Conservation (phyloP, 1,140 invertebrate species). For the Drosophila sproati region DNA sequence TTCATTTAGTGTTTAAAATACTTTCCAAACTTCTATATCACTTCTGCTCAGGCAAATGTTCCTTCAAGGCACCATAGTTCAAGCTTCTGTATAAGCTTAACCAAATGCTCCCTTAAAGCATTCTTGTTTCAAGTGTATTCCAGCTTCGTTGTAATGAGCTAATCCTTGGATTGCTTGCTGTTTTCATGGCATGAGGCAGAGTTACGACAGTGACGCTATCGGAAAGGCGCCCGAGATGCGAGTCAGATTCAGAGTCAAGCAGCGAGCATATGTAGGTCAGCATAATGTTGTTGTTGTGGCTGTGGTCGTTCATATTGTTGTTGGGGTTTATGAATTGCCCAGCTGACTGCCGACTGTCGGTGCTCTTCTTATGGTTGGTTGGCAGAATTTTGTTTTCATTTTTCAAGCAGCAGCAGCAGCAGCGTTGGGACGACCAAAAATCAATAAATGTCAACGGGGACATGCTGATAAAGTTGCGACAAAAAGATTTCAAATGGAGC, state of each 20-base stretch:
- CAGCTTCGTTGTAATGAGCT: constrained; percentile 2
- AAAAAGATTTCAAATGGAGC: constrained; percentile 72
- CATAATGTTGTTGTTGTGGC: constrained; percentile 41
- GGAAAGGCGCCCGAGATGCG: constrained; percentile 50
- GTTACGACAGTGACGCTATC: constrained; percentile 43
- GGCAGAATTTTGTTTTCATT: constrained; percentile 76
- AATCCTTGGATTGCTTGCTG: constrained; percentile 4
- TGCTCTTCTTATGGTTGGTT: constrained; percentile 18
- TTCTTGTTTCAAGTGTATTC: constrained; percentile 7
- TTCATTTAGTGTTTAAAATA: no score
- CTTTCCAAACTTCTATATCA: no score
- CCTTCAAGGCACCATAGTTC: no score
- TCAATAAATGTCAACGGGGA: constrained; percentile 78
- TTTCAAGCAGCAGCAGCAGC: constrained; percentile 49
- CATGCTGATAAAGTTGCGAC: constrained; percentile 77
- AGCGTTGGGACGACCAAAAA: constrained; percentile 57
- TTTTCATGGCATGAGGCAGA: constrained; percentile 27
- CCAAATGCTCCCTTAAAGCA: neutral
- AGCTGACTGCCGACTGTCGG: constrained; percentile 51
- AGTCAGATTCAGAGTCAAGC: constrained; percentile 57
- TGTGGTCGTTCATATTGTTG: constrained; percentile 9
- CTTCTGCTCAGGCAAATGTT: no score
- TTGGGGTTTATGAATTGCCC: constrained; percentile 74
- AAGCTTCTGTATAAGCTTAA: no score
- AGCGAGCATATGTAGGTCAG: constrained; percentile 72